Evolutionary conservation across 2,113 vertebrate genomes (phyloP).

Genomic region (Bufo gargarizans): DNA sequence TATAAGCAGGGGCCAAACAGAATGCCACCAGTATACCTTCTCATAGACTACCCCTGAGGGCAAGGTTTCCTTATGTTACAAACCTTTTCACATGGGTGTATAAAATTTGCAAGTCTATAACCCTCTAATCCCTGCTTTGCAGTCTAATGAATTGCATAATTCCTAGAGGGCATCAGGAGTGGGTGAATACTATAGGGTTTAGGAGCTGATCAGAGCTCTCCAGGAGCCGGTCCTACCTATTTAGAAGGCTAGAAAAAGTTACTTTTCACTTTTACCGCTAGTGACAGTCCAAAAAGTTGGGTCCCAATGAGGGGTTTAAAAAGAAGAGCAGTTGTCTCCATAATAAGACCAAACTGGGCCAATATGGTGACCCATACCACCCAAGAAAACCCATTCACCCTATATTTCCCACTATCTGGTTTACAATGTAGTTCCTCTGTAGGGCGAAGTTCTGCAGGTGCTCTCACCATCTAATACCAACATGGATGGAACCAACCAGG

Average conservation of each 20-base stretch:
- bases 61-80: neutral
- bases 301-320: neutral
- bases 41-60: neutral
- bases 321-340: neutral
- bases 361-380: neutral
- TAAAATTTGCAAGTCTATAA: slow-evolving; percentile 10
- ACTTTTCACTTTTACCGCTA: neutral
- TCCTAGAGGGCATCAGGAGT: neutral
- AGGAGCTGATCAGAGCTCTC: neutral
- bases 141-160: neutral
- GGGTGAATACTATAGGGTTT: neutral
- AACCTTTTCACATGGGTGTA: neutral
- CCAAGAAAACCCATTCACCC: neutral
- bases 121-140: neutral
- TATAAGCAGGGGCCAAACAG: neutral
- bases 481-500: neutral
- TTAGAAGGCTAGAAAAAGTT: neutral
- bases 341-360: neutral
- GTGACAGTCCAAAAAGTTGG: neutral
- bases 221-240: neutral
- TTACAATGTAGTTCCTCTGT: neutral
- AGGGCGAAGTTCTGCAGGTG: neutral
- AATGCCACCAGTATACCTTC: neutral
- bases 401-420: neutral
- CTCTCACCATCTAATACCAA: neutral